Percentiles rank a stretch among this genome's conserved stretches.
Evolutionary conservation across 2,888 invertebrate species (phyloP).

Genomic region (Julus scandinavius): DNA sequence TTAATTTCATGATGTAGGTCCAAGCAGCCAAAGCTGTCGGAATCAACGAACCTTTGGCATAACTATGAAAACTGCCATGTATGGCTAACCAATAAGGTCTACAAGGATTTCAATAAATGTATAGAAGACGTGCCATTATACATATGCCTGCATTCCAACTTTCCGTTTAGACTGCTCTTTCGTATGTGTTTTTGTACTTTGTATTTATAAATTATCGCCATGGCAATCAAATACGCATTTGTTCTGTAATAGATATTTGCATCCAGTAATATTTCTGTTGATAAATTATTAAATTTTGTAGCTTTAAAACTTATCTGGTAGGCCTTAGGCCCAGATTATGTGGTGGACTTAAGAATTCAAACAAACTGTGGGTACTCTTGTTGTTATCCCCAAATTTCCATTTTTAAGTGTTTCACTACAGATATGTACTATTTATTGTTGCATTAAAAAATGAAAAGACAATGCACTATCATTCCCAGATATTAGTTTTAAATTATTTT

Average conservation of each 20-base stretch:
- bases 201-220: constrained; percentile 30
- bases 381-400: background rate
- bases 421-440: constrained; percentile 36
- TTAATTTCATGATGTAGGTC: background rate
- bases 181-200: constrained; percentile 29
- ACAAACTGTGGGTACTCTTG: background rate
- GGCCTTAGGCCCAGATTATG: background rate
- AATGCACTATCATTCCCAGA: background rate
- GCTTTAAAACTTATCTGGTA: background rate
- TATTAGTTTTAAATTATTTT: background rate
- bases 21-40: constrained; percentile 47
- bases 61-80: background rate
- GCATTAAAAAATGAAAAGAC: background rate
- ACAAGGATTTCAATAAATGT: background rate
- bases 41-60: background rate
- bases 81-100: background rate
- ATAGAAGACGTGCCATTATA: constrained; percentile 17
- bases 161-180: constrained; percentile 22
- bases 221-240: constrained; percentile 22
- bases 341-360: background rate
- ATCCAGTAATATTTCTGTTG: background rate
- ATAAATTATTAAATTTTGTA: background rate
- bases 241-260: background rate
- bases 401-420: background rate
- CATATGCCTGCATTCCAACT: constrained; percentile 15